Percentiles rank a stretch among this genome's conserved stretches.
These are phyloP conservation scores for Linnaemya vulpina DNA, from an alignment of 2,888 invertebrate species.

Conservation along the genomic window DNA sequence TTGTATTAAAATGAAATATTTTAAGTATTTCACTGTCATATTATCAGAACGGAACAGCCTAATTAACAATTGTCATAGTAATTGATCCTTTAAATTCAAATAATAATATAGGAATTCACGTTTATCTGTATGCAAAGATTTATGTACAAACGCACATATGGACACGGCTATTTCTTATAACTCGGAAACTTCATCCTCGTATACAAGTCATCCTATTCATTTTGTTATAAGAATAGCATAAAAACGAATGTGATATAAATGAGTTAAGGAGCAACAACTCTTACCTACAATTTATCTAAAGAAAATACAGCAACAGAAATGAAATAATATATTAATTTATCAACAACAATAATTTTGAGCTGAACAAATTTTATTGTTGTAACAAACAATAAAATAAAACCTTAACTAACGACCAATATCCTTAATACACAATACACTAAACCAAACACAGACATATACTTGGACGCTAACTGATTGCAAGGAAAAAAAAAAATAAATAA, in stretches of 20 bases:
- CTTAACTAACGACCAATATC: slow-evolving; percentile 73
- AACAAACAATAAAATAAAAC: slow-evolving; percentile 65
- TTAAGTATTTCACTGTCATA: too few relatives aligned
- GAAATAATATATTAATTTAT: slow-evolving; percentile 59
- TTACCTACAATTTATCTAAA: slow-evolving; percentile 6
- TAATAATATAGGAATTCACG: too few relatives aligned
- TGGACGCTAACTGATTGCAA: slow-evolving; percentile 25
- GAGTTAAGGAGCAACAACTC: slow-evolving; percentile 4
- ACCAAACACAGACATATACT: slow-evolving; percentile 28
- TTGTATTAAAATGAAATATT: too few relatives aligned
- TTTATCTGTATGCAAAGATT: too few relatives aligned
- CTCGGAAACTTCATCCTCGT: background rate
- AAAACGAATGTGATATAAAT: slow-evolving; percentile 33
- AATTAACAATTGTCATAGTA: too few relatives aligned
- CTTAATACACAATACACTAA: slow-evolving; percentile 56
- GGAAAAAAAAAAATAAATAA: background rate
- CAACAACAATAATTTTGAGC: slow-evolving; percentile 63
- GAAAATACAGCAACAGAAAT: slow-evolving; percentile 20
- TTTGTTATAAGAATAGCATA: slow-evolving; percentile 29
- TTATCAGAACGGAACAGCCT: too few relatives aligned
- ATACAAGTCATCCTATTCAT: background rate
- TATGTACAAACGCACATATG: too few relatives aligned
- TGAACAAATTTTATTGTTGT: slow-evolving; percentile 68
- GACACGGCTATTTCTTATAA: too few relatives aligned
- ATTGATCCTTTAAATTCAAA: too few relatives aligned